These are phyloP conservation scores for Eremobia ochroleuca DNA, from an alignment of 2,888 invertebrate genomes.

Conservation along the genomic window DNA sequence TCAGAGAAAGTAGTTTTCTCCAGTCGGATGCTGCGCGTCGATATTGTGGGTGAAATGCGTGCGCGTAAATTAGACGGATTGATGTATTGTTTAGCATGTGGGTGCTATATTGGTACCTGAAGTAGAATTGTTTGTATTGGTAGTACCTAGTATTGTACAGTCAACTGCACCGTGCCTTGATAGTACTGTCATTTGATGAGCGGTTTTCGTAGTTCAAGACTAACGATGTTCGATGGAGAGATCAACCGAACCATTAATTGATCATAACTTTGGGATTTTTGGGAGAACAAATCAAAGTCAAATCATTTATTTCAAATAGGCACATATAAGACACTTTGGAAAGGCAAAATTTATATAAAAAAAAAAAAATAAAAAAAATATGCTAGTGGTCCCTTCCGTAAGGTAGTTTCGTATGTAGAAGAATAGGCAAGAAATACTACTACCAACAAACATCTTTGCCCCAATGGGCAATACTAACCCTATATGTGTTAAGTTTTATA, in stretches of 20 bases:
- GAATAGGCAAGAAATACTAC: neutral
- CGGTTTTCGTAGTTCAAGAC: neutral
- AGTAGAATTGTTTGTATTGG: neutral
- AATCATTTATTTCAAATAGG: neutral
- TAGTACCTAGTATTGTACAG: neutral
- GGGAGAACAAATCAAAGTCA: neutral
- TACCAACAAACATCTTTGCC: neutral
- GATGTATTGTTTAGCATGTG: conserved; percentile 13
- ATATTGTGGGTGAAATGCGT: conserved; percentile 57
- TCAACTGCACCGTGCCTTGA: neutral
- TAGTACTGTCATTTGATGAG: neutral
- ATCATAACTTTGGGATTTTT: neutral
- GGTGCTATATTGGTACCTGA: neutral
- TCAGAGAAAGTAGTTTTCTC: conserved; percentile 70
- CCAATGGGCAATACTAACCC: no score
- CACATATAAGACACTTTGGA: neutral
- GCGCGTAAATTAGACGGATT: conserved; percentile 45
- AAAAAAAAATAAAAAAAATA: neutral
- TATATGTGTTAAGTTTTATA: neutral
- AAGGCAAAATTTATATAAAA: neutral
- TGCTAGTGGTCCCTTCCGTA: neutral
- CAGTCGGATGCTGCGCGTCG: conserved; percentile 71
- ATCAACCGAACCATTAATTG: neutral
- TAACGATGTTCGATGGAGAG: no score
- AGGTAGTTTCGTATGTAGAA: no score